Evolutionary conservation across 2,888 invertebrate species (phyloP).

Genomic region (Athalia circularis): DNA sequence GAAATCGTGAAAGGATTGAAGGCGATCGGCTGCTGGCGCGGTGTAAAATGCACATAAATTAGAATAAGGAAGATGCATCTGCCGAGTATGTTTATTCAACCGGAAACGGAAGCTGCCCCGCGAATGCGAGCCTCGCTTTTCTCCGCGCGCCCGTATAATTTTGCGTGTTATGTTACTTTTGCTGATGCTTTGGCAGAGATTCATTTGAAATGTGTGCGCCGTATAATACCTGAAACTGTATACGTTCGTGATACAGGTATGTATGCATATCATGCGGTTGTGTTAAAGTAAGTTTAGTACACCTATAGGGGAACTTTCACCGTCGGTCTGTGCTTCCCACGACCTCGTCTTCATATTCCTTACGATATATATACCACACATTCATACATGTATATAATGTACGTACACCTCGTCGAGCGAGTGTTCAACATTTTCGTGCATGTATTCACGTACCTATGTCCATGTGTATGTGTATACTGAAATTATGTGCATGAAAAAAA

Average conservation of each 20-base stretch:
- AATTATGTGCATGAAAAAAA: too few species aligned
- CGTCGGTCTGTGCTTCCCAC: constrained; percentile 42
- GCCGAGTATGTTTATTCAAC: not conserved
- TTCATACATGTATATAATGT: not conserved
- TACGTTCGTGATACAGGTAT: not conserved
- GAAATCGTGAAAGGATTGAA: too few species aligned
- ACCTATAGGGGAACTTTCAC: constrained; percentile 40
- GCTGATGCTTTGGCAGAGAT: constrained; percentile 20
- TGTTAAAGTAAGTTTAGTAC: constrained; percentile 37
- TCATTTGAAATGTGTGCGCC: constrained; percentile 24
- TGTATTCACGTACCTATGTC: not conserved
- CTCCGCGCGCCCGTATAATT: constrained; percentile 29
- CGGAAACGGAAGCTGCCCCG: constrained; percentile 38
- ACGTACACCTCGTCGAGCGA: not conserved
- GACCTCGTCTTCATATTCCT: constrained; percentile 42
- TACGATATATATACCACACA: constrained; percentile 10
- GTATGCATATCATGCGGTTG: constrained; percentile 16
- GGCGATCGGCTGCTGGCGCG: too few species aligned
- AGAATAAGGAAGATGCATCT: constrained; percentile 33
- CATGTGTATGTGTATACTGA: not conserved
- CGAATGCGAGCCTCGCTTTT: constrained; percentile 19
- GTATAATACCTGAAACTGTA: not conserved
- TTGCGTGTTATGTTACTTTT: not conserved
- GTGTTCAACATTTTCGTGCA: not conserved
- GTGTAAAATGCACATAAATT: not conserved